Percentiles rank a stretch among this genome's conserved stretches.
These are phyloP conservation scores for Mellilla xanthometata DNA, from an alignment of 2,888 invertebrate species.

Conservation along the genomic window DNA sequence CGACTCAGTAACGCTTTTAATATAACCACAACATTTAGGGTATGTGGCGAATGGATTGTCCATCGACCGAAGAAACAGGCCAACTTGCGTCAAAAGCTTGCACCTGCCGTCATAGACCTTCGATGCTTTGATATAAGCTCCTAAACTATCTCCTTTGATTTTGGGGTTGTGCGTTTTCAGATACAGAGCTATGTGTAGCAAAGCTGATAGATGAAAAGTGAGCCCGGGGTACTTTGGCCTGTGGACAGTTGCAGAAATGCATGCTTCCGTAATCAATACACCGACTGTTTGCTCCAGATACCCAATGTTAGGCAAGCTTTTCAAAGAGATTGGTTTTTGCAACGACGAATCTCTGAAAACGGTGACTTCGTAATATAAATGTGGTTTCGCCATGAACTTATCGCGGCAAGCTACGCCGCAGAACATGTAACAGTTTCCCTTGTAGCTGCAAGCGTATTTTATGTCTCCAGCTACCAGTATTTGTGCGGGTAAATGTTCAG, in stretches of 20 bases:
- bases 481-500: conserved; percentile 74
- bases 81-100: conserved; percentile 60
- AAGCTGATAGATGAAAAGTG: conserved; percentile 70
- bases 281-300: conserved; percentile 84
- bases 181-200: conserved; percentile 80
- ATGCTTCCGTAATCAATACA: conserved; percentile 75
- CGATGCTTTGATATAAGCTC: conserved; percentile 60
- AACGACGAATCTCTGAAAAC: conserved; percentile 59
- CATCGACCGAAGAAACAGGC: conserved; percentile 70
- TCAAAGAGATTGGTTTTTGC: conserved; percentile 67
- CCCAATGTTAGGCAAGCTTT: conserved; percentile 80
- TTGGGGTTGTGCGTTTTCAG: conserved; percentile 78
- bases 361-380: conserved; percentile 68
- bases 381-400: conserved; percentile 77
- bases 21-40: conserved; percentile 49
- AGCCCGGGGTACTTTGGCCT: conserved; percentile 85
- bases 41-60: conserved; percentile 82
- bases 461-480: conserved; percentile 65
- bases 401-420: conserved; percentile 73
- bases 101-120: conserved; percentile 59
- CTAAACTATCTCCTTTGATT: conserved; percentile 41
- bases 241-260: conserved; percentile 71
- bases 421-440: conserved; percentile 80
- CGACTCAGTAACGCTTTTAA: neutral
- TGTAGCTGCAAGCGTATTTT: conserved; percentile 72